Conservation (phyloP, 2,797 vertebrate genomes). For the Tokudaia tokunoshimensis region DNA sequence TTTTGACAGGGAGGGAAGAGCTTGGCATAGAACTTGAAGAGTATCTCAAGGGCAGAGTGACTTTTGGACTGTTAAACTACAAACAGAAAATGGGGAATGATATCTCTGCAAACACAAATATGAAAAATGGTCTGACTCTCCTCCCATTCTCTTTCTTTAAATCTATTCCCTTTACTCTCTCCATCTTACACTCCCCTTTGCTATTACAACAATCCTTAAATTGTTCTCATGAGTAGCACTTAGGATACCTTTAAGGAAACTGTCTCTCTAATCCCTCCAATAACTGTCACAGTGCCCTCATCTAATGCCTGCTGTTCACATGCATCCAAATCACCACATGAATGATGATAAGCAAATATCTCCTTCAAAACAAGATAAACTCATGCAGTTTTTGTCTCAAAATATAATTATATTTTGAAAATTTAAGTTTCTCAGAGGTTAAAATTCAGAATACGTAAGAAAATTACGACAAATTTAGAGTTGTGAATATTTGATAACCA, state of each 20-base stretch:
- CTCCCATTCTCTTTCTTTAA: background rate
- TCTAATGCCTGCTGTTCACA: background rate
- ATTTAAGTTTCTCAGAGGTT: background rate
- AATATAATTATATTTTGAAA: constrained; percentile 21
- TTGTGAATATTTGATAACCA: background rate
- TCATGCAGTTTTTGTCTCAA: background rate
- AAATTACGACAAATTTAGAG: background rate
- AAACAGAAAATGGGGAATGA: background rate
- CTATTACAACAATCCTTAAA: constrained; percentile 15
- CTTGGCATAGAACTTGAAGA: constrained; percentile 61
- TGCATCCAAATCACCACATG: background rate
- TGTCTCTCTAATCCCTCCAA: background rate
- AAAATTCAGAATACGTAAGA: constrained; percentile 41
- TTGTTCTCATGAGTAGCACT: background rate
- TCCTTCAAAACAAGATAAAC: background rate
- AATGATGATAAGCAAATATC: background rate
- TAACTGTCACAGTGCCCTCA: background rate
- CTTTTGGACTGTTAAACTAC: background rate
- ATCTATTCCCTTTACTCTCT: background rate
- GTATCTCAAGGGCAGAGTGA: constrained; percentile 73
- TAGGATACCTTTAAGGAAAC: background rate
- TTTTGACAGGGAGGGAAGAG: constrained; percentile 60
- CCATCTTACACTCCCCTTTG: background rate
- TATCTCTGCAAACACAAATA: background rate
- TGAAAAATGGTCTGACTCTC: constrained; percentile 12